phyloP scores from a whole-genome alignment of 2,797 vertebrate genomes.

The Sebastes iracundus region DNA sequence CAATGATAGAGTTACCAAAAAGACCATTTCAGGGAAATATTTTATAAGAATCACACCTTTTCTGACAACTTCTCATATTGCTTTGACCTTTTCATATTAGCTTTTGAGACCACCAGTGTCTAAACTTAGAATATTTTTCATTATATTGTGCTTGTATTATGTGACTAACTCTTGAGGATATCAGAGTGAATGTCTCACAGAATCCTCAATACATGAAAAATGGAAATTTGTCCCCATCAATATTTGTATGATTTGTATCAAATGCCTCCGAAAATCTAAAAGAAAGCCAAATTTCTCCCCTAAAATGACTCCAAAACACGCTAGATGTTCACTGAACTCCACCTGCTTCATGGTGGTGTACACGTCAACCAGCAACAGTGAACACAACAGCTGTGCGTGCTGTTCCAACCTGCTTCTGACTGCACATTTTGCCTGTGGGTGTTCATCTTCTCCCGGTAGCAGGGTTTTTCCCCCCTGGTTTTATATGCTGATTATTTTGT shows the following conservation, averaged over 20 bases:
- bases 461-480: background rate
- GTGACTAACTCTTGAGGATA: background rate
- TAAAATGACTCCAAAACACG: background rate
- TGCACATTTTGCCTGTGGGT: background rate
- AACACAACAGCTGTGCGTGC: background rate
- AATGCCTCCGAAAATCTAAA: background rate
- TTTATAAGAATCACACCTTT: background rate
- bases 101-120: background rate
- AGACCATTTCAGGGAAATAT: background rate
- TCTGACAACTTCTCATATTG: background rate
- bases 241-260: background rate
- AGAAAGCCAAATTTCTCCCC: background rate
- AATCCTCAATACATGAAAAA: background rate
- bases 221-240: background rate
- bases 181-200: background rate
- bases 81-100: background rate
- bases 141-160: background rate
- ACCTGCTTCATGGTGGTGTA: background rate
- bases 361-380: background rate
- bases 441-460: background rate
- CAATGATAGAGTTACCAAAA: background rate
- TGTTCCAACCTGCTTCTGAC: background rate
- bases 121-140: background rate
- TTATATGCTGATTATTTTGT: background rate
- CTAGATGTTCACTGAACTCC: background rate